Evolutionary conservation across 2,888 invertebrate species (phyloP).

Genomic region (Micropterix aruncella): DNA sequence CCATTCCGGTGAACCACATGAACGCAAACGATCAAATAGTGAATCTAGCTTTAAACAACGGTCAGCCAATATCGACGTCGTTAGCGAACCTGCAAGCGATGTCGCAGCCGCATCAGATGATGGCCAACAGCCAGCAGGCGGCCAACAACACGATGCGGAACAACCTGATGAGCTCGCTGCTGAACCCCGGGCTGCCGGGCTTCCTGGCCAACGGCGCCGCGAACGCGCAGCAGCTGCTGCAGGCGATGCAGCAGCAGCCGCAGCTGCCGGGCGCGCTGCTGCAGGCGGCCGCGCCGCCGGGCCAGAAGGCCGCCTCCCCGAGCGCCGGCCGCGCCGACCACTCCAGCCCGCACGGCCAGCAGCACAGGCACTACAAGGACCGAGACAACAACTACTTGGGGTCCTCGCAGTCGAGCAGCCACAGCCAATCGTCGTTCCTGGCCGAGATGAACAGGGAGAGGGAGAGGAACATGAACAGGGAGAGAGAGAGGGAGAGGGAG

Average conservation of each 20-base stretch:
- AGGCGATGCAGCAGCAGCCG: constrained; percentile 60
- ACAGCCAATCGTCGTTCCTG: constrained; percentile 17
- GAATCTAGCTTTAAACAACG: constrained; percentile 70
- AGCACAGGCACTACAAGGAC: constrained; percentile 35
- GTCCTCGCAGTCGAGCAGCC: constrained; percentile 19
- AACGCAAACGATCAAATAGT: constrained; percentile 63
- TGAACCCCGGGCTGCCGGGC: constrained; percentile 58
- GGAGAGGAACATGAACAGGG: constrained; percentile 30
- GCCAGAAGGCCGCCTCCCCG: constrained; percentile 25
- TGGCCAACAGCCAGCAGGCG: constrained; percentile 41
- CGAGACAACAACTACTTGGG: constrained; percentile 23
- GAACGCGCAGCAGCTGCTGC: constrained; percentile 59
- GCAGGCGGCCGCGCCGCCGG: constrained; percentile 27
- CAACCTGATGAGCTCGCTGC: constrained; percentile 43
- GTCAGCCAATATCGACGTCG: constrained; percentile 75
- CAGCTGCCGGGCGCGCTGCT: constrained; percentile 25
- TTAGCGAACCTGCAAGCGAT: constrained; percentile 66
- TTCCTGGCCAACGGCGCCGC: constrained; percentile 54
- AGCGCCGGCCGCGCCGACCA: constrained; percentile 34
- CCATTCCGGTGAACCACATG: constrained; percentile 86
- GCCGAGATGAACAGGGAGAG: constrained; percentile 14
- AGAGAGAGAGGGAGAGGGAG: constrained; percentile 33
- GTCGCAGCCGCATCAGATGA: constrained; percentile 55
- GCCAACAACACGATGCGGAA: constrained; percentile 25
- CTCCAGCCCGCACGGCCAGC: constrained; percentile 13